Base-by-base conservation (phyloP, 2,888 invertebrate species). In the Drosophila flavopinicola region DNA sequence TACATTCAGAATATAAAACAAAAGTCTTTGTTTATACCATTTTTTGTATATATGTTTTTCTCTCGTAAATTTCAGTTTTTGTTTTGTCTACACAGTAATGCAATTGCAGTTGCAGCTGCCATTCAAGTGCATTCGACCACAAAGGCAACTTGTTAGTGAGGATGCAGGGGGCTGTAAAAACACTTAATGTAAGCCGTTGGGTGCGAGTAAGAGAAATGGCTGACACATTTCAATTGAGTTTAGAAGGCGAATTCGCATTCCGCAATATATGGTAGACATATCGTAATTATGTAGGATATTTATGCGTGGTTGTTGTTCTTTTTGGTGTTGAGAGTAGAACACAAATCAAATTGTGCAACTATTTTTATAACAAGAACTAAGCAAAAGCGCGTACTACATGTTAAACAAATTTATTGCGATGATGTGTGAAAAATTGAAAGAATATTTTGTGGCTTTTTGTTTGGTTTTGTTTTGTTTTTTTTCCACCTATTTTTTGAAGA, bases 141-240 rank as follows among this genome's bases (percentile, higher is more conserved):
- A 7, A 41, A 7, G 10, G 30, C 4, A 10, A 11, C 13, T 17
- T 42, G 27, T 3, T 0, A 3, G 20, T 20, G 20, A 4, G 20
- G 20, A 4, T 0, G 17, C 20, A 10, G 35, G 11, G 10, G 6
- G 9, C 9, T 6, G 15, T 24, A 24, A 6, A 30, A 32, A 29
- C 52, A 63, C 70, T 74, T 60, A 49, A 48, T 61, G 42, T 17
- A 53, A 69, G 70, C 41, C 41, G 20, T 47, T 23, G 44, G 52
- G 60, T 52, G 58, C 20, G 57, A 33, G 25, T 54, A 57, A 65
- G 61, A 84, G 47, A 84, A 68, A 79, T 65, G 42, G 54, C 82
- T 76, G 87, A 86, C 73, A 76, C 73, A 80, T 84, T 79, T 68
- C 49, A 73, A 79, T 80, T 84, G 87, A 84, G 83, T 76, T 79